These are phyloP conservation scores for Hypolimnas misippus DNA, from an alignment of 2,888 invertebrate species.

Conservation along the genomic window DNA sequence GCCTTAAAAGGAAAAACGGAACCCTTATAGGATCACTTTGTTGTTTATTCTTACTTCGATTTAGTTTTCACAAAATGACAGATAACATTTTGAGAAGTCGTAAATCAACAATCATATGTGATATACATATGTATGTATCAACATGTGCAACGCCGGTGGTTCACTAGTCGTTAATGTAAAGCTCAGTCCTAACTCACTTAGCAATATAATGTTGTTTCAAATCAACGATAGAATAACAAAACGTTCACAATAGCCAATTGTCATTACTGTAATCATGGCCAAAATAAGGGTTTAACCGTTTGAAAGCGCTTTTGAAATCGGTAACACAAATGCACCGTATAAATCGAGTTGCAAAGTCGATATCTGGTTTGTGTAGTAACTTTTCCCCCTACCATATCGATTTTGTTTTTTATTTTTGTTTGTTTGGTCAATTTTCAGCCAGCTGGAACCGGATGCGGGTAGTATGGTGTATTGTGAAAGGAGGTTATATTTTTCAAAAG, in stretches of 20 bases:
- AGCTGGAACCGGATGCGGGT: slow-evolving; percentile 35
- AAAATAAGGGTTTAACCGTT: slow-evolving; percentile 32
- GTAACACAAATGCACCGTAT: slow-evolving; percentile 29
- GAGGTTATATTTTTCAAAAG: slow-evolving; percentile 1
- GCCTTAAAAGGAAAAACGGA: too few relatives aligned
- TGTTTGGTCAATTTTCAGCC: slow-evolving; percentile 35
- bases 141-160: too few relatives aligned
- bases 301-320: slow-evolving; percentile 33
- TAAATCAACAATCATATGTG: too few relatives aligned
- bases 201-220: background rate
- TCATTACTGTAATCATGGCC: background rate
- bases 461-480: slow-evolving; percentile 20
- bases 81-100: too few relatives aligned
- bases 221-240: background rate
- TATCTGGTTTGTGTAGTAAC: slow-evolving; percentile 39
- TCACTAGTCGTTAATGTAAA: too few relatives aligned
- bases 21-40: too few relatives aligned
- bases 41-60: background rate
- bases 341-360: slow-evolving; percentile 31
- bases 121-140: too few relatives aligned
- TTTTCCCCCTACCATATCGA: slow-evolving; percentile 30
- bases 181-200: too few relatives aligned
- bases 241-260: background rate
- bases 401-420: slow-evolving; percentile 14
- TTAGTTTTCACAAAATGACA: too few relatives aligned